A percentile compares a stretch with the other conserved stretches of the same genome.
These are phyloP conservation scores for Eulemur rubriventer DNA, from an alignment of 2,797 vertebrate genomes.

Conservation along the genomic window DNA sequence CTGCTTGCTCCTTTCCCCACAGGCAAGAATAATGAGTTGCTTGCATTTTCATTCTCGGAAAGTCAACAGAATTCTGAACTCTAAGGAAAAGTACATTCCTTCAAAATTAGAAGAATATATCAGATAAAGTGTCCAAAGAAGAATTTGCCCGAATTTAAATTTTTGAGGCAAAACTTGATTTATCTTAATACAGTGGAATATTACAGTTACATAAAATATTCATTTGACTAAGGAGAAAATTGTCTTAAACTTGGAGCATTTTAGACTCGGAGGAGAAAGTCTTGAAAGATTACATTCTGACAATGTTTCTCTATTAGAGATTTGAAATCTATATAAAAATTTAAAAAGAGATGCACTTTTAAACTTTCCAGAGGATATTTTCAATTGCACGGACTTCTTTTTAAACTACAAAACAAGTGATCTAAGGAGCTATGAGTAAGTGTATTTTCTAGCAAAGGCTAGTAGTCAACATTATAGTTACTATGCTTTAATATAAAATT, in stretches of 20 bases:
- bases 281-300: constrained; percentile 60
- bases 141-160: constrained; percentile 56
- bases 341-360: constrained; percentile 28
- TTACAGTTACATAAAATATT: constrained; percentile 65
- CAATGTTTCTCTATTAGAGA: constrained; percentile 58
- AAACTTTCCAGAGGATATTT: constrained; percentile 32
- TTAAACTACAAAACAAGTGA: background rate
- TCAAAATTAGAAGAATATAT: constrained; percentile 65
- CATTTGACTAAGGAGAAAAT: constrained; percentile 66
- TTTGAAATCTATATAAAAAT: constrained; percentile 51
- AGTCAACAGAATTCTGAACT: constrained; percentile 58
- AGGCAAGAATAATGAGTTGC: constrained; percentile 58
- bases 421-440: background rate
- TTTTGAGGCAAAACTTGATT: constrained; percentile 49
- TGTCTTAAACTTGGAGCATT: constrained; percentile 48
- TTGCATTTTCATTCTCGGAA: constrained; percentile 50
- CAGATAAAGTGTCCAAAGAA: constrained; percentile 59
- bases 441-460: background rate
- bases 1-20: background rate
- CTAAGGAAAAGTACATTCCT: constrained; percentile 46
- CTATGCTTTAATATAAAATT: background rate
- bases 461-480: background rate
- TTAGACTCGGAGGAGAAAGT: constrained; percentile 31
- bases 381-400: background rate
- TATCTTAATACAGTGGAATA: constrained; percentile 57